Conservation (phyloP, 2,888 invertebrate species). For the Corbicula japonica region DNA sequence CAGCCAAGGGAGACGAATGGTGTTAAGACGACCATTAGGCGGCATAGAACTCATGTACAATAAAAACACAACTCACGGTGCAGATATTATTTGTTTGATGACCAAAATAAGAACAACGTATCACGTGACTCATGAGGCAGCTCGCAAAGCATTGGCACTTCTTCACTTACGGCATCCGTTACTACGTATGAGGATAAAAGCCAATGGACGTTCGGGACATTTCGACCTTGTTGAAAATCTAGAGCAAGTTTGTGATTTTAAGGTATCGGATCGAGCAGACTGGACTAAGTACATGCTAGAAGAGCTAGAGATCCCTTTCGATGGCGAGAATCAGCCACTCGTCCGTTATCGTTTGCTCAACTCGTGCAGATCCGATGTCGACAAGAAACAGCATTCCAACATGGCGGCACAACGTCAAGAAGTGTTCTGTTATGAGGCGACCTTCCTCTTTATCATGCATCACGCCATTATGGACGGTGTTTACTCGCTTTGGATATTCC, state of each 20-base stretch:
- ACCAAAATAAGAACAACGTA: constrained; percentile 44
- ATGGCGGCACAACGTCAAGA: background rate
- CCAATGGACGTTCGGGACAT: background rate
- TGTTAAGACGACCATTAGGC: constrained; percentile 35
- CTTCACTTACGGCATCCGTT: constrained; percentile 54
- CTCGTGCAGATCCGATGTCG: background rate
- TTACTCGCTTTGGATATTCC: constrained; percentile 59
- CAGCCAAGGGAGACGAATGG: constrained; percentile 1
- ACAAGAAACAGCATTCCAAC: background rate
- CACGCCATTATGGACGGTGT: constrained; percentile 63
- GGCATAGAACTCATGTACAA: constrained; percentile 52
- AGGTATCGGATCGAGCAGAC: constrained; percentile 21
- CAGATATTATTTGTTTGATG: constrained; percentile 57
- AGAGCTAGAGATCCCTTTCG: constrained; percentile 45
- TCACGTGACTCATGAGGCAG: constrained; percentile 28
- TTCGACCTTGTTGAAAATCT: constrained; percentile 39
- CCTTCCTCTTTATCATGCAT: constrained; percentile 56
- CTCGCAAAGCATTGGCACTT: constrained; percentile 27
- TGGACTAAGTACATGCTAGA: constrained; percentile 52
- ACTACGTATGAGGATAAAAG: constrained; percentile 50
- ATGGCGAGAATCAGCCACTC: constrained; percentile 24
- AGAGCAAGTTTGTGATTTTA: constrained; percentile 29
- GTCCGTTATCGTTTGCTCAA: constrained; percentile 50
- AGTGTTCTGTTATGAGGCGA: constrained; percentile 24
- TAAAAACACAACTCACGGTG: constrained; percentile 34